phyloP scores from a whole-genome alignment of 2,888 invertebrate species.

The Dicycla oo region DNA sequence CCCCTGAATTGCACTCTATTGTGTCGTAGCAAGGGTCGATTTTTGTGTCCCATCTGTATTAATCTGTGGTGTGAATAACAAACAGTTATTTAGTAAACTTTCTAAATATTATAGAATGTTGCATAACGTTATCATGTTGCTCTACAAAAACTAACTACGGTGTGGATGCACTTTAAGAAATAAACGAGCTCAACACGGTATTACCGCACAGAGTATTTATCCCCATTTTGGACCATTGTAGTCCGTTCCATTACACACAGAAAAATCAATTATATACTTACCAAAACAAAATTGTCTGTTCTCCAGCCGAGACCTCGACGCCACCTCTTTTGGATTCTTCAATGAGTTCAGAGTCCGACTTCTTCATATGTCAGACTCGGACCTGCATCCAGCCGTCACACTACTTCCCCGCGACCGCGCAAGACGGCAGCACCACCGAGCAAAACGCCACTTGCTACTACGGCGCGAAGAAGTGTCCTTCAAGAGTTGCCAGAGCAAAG shows the following conservation, averaged over 20 bases:
- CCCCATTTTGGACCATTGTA: not conserved
- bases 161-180: not conserved
- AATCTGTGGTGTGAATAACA: no score
- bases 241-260: not conserved
- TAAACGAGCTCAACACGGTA: not conserved
- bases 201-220: not conserved
- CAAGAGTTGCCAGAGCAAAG: conserved; percentile 81
- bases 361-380: conserved; percentile 84
- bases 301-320: conserved; percentile 83
- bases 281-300: conserved; percentile 39
- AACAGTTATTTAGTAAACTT: no score
- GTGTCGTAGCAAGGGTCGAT: no score
- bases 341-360: conserved; percentile 80
- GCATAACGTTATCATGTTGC: no score
- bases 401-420: conserved; percentile 81
- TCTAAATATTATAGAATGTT: no score
- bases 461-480: conserved; percentile 84
- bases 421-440: conserved; percentile 69
- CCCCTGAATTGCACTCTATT: no score
- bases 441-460: conserved; percentile 79
- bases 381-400: conserved; percentile 86
- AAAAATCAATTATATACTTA: not conserved
- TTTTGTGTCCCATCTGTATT: no score
- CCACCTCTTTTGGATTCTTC: conserved; percentile 83
- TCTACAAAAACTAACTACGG: no score